Evolutionary conservation across 1,140 invertebrate genomes (phyloP).

Genomic region (Anastatus disparis): DNA sequence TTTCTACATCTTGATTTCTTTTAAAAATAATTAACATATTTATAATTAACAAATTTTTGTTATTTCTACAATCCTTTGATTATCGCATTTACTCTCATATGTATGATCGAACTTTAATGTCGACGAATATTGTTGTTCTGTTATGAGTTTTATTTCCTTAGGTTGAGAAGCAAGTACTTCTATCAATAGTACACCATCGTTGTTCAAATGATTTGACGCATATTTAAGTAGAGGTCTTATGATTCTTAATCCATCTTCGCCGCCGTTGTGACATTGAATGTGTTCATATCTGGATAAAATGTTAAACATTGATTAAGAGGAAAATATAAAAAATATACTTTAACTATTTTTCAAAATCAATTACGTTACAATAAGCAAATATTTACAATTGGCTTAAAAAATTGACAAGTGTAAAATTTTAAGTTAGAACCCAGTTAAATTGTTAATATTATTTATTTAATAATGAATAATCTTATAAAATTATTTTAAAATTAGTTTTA

Average conservation of each 20-base stretch:
- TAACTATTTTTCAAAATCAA: no score
- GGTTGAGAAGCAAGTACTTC: conserved; percentile 72
- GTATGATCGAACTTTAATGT: conserved; percentile 61
- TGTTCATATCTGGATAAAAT: conserved; percentile 78
- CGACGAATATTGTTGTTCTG: conserved; percentile 59
- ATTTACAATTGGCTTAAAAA: no score
- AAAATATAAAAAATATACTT: no score
- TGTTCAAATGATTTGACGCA: conserved; percentile 63
- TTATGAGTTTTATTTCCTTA: conserved; percentile 66
- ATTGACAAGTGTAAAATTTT: no score
- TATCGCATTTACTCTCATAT: conserved; percentile 69
- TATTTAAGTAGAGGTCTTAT: conserved; percentile 69
- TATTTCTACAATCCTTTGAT: conserved; percentile 71
- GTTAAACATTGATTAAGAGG: no score
- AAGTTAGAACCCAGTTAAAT: no score
- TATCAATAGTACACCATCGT: conserved; percentile 68
- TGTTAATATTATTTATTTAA: conserved; percentile 10
- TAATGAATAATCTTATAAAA: neutral
- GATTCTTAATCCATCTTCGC: conserved; percentile 70
- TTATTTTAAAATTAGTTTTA: neutral
- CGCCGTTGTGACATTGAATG: conserved; percentile 72
- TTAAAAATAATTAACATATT: conserved; percentile 46
- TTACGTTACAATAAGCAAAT: no score
- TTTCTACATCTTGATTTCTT: no score
- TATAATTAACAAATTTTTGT: no score